phyloP scores from a whole-genome alignment of 2,888 invertebrate genomes.

The Leptopterna dolabrata region DNA sequence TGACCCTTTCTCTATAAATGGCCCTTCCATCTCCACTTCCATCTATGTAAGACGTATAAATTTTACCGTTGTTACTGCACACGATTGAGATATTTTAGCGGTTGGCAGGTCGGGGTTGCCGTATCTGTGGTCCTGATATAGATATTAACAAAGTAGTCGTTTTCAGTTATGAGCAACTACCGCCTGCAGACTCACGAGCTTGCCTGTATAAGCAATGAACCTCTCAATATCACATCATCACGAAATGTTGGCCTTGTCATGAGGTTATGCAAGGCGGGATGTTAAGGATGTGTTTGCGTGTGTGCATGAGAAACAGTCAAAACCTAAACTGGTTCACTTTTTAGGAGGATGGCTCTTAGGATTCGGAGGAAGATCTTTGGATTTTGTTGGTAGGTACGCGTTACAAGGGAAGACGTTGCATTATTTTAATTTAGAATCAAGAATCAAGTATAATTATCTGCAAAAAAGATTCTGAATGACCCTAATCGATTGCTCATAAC shows the following conservation, averaged over 20 bases:
- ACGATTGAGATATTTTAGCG: slow-evolving; percentile 13
- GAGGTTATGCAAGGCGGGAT: background rate
- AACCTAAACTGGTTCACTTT: too few species aligned
- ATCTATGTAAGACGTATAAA: slow-evolving; percentile 9
- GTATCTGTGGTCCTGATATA: slow-evolving; percentile 28
- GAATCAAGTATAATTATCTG: too few species aligned
- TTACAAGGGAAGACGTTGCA: too few species aligned
- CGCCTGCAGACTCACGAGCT: slow-evolving; percentile 39
- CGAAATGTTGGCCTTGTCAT: slow-evolving; percentile 32
- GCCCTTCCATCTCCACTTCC: slow-evolving; percentile 19
- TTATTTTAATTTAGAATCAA: too few species aligned
- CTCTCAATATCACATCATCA: slow-evolving; percentile 35
- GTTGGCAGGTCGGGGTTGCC: background rate
- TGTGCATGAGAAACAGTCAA: too few species aligned
- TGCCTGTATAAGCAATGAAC: slow-evolving; percentile 37
- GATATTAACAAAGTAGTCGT: slow-evolving; percentile 20
- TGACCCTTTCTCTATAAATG: slow-evolving; percentile 27
- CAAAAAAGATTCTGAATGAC: too few species aligned
- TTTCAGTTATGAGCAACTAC: slow-evolving; percentile 28
- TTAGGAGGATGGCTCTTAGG: too few species aligned
- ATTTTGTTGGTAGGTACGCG: too few species aligned
- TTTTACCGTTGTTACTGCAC: slow-evolving; percentile 20
- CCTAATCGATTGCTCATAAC: too few species aligned
- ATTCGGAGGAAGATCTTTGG: too few species aligned
- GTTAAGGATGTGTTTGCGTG: too few species aligned